Evolutionary conservation across 2,888 invertebrate genomes (phyloP), one percentile per base, ranked within the genome.

Genomic region (Macaria notata): DNA sequence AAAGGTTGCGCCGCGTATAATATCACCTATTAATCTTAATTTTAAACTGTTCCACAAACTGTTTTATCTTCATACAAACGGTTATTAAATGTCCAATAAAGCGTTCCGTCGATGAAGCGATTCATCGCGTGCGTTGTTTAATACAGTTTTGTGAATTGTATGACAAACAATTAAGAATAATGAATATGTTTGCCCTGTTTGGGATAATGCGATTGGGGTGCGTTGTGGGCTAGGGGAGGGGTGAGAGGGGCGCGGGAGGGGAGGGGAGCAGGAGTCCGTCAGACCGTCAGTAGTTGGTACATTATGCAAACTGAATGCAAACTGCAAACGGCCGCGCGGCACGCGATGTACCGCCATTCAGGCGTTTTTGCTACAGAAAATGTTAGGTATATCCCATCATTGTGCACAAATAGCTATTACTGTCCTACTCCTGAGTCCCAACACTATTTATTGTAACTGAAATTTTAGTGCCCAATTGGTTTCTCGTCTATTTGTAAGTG

Each of bases 131-230:
- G 72, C 56, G 62, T 62, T 66, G 67, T 73, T 19, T 74, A 72
- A 77, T 74, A 72, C 68, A 70, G 71, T 77, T 79, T 75, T 72
- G 75, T 66, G 70, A 72, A 76, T 71, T 72, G 71, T 68, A 75
- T 70, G 70, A 70, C 73, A 76, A 73, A 78, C 76, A 79, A 81
- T 80, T 78, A 80, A 74, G 71, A 70, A 73, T 80, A 79, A 82
- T 81, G 76, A 78, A 76, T 78, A 73, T 75, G 75, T 76, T 77
- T 76, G 66, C 67, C 63, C 62, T 72, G 68, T 75, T 74, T 68
- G 68, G 56, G 67, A 65, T 77, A 76, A 76, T 78, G 71, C 65
- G 72, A 80, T 81, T 76, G 77, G 71, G 62, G 67, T 57, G 62
- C 55, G 48, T 46, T 44, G 64, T 53, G 52, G 48, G 42, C 36